Evolutionary conservation across 1,140 invertebrate species (phyloP).

Genomic region (Macrotrachela quadricornifera): DNA sequence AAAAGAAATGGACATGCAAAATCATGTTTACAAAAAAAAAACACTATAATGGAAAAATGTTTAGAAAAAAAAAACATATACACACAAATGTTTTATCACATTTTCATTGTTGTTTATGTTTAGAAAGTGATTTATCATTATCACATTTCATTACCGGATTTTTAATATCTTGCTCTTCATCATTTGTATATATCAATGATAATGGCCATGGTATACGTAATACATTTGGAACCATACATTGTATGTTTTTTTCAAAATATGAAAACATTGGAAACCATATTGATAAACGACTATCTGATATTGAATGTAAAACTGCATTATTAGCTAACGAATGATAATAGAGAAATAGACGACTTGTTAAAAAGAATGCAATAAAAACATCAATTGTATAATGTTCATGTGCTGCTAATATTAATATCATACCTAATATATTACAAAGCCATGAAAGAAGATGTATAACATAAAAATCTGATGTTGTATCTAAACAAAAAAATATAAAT

Average conservation of each 20-base stretch:
- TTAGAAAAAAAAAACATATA: no score
- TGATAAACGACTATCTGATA: constrained; percentile 53
- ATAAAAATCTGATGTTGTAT: constrained; percentile 73
- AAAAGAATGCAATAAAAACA: constrained; percentile 95
- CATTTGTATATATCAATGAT: no score
- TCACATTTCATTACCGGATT: no score
- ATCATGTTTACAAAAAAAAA: no score
- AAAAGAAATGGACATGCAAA: no score
- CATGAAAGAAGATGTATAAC: constrained; percentile 81
- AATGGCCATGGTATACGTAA: no score
- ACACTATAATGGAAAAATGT: no score
- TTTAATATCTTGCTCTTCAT: no score
- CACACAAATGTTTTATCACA: no score
- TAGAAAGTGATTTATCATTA: no score
- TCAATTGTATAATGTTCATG: constrained; percentile 99
- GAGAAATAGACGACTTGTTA: constrained; percentile 77
- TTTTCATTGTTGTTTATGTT: no score
- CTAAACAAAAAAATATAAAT: constrained; percentile 36
- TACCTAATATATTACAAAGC: constrained; percentile 95
- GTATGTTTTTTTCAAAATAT: constrained; percentile 79
- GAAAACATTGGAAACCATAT: constrained; percentile 62
- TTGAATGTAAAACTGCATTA: constrained; percentile 66
- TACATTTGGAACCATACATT: constrained; percentile 75
- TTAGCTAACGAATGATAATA: constrained; percentile 94
- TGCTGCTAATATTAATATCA: constrained; percentile 93